Conservation (phyloP, 2,113 vertebrate genomes). For the crab-eating macaque (Macaca fascicularis) region DNA sequence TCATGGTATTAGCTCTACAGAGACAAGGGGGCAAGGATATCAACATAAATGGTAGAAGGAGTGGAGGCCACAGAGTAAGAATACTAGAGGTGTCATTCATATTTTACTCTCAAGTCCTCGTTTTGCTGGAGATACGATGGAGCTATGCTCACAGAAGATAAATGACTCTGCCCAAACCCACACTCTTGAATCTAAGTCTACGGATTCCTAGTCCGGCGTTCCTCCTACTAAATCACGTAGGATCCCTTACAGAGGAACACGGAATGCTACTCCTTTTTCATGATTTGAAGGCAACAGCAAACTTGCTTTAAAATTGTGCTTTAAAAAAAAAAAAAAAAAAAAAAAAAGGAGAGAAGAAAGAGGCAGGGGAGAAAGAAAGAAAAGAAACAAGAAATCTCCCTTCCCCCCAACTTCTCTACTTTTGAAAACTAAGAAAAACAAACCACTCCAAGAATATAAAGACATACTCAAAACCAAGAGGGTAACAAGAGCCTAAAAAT, state of each 20-base stretch:
- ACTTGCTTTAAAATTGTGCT: neutral
- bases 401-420: neutral
- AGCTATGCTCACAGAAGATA: no score
- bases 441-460: neutral
- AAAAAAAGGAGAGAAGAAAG: accelerated
- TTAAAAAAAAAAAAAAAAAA: neutral
- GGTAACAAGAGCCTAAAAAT: neutral
- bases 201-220: accelerated
- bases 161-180: neutral
- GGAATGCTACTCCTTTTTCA: neutral
- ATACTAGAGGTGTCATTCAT: accelerated
- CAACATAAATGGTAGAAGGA: slow-evolving; percentile 45
- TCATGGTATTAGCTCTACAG: slow-evolving; percentile 42
- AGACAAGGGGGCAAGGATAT: neutral
- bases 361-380: neutral
- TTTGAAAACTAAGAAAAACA: slow-evolving; percentile 19
- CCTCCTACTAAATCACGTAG: neutral
- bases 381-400: neutral
- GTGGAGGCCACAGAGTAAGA: no score
- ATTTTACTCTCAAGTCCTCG: neutral
- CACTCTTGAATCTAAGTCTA: neutral
- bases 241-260: accelerated
- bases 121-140: no score
- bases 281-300: neutral
- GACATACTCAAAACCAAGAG: neutral